A percentile compares a stretch with the other conserved stretches of the same genome.
These are phyloP conservation scores for Elgaria multicarinata DNA, from an alignment of 2,113 vertebrate genomes.

Conservation along the genomic window DNA sequence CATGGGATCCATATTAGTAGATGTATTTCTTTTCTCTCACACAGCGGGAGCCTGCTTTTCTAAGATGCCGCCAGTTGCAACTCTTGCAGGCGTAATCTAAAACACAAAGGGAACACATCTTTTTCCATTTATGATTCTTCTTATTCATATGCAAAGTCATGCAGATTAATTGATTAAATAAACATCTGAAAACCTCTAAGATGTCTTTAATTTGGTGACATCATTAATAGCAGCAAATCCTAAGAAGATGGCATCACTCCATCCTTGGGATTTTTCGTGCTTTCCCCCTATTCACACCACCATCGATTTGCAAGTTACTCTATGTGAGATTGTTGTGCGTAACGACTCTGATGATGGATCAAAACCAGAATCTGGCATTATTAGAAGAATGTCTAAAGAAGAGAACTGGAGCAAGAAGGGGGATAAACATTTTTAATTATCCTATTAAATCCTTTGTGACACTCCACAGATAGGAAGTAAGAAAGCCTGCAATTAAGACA, in stretches of 20 bases:
- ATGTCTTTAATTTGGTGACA: not conserved
- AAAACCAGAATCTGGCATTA: slow-evolving; percentile 17
- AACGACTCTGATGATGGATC: slow-evolving; percentile 1
- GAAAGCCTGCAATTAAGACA: slow-evolving; percentile 39
- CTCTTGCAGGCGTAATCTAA: not conserved
- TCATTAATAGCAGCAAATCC: not conserved
- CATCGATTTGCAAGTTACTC: slow-evolving; percentile 1
- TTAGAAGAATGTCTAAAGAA: slow-evolving; percentile 42
- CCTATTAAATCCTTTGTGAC: slow-evolving; percentile 34
- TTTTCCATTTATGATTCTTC: not conserved
- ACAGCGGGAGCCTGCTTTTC: not conserved
- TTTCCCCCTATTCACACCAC: not conserved
- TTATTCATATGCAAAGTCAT: not conserved
- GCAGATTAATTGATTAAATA: not conserved
- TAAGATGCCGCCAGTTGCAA: not conserved
- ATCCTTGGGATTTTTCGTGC: not conserved
- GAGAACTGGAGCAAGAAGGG: slow-evolving; percentile 19
- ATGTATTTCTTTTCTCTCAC: not conserved
- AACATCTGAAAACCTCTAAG: not conserved
- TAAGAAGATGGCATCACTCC: not conserved
- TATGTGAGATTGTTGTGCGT: slow-evolving; percentile 20
- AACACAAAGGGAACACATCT: not conserved
- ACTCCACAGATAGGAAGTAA: slow-evolving; percentile 17
- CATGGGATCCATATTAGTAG: not conserved
- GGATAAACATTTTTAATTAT: slow-evolving; percentile 45